These are phyloP conservation scores for Saccopteryx leptura DNA, from an alignment of 2,113 vertebrate genomes.

Conservation along the genomic window DNA sequence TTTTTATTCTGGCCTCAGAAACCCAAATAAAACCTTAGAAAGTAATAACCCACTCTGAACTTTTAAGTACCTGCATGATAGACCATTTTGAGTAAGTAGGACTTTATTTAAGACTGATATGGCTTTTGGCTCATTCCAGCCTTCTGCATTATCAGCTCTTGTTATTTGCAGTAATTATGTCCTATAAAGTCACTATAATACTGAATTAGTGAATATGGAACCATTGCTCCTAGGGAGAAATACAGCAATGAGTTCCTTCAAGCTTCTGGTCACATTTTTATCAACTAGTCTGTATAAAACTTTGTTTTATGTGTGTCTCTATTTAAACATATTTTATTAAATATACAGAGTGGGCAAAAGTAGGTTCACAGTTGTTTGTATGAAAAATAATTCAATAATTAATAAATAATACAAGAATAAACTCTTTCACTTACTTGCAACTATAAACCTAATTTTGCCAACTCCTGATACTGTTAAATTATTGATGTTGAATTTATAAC, in stretches of 20 bases:
- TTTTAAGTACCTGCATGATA: neutral
- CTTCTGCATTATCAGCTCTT: neutral
- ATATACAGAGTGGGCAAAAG: neutral
- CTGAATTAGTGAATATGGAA: neutral
- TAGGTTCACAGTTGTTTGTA: neutral
- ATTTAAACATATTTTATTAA: neutral
- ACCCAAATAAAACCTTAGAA: neutral
- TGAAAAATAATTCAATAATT: neutral
- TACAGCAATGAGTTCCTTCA: neutral
- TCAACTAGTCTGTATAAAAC: neutral
- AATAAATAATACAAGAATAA: neutral
- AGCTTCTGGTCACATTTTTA: neutral
- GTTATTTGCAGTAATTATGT: neutral
- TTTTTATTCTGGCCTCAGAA: neutral
- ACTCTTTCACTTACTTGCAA: neutral
- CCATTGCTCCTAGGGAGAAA: neutral
- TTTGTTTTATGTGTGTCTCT: neutral
- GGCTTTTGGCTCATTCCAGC: neutral
- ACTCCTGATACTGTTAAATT: neutral
- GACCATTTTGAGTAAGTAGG: conserved; percentile 18
- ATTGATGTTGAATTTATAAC: neutral
- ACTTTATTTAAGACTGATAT: neutral
- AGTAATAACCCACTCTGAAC: neutral
- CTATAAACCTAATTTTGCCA: neutral
- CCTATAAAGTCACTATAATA: too few species aligned